Evolutionary conservation across 2,113 vertebrate species (phyloP), one percentile per base, ranked within the genome.

Genomic region (Phodopus roborovskii): DNA sequence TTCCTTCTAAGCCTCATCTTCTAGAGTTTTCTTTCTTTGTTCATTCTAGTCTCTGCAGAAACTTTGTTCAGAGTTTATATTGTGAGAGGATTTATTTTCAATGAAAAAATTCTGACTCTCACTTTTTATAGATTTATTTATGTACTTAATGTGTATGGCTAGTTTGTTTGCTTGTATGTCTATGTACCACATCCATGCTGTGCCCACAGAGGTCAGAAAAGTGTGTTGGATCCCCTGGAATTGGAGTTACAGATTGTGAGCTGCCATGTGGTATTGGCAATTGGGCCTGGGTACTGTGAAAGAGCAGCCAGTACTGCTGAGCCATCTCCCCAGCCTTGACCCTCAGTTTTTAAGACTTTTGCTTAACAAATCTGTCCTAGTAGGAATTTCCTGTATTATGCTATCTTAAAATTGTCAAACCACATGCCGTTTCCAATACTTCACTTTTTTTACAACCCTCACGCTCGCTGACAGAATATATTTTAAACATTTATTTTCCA

Each of bases 401-500:
- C 17, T 66, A 13, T 58, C 90, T 95, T 74, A 94, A 94, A 85
- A 70, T 85, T 85, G 11, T 13, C 60, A 62, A 56, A 50, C 11
- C 13, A 30, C 16, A 5, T 22, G 60, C n/a, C 7, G 4, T 70
- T 83, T 60, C 6, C 48, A 30, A 4, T 91, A 36, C 39, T 92
- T 85, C 2, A 17, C 20, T 77, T 77, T 93, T 91, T 71, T 7
- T 48, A 48, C 45, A 70, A 5, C 39, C 68, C 58, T 90, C 95
- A 82, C 3, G 81, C 5, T 26, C 93, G 33, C 26, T 95, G 39
- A 74, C 50, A 56, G 22, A 91, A 70, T 86, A 19, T 19, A 45
- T 91, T 94, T 89, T 92, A 91, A 92, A 92, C 0, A 62, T 92
- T 92, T 88, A 13, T 84, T 88, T 92, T 88, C 62, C 75, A 56